Evolutionary conservation across 2,113 vertebrate genomes (phyloP).

Genomic region (Rhinolophus ferrumequinum): DNA sequence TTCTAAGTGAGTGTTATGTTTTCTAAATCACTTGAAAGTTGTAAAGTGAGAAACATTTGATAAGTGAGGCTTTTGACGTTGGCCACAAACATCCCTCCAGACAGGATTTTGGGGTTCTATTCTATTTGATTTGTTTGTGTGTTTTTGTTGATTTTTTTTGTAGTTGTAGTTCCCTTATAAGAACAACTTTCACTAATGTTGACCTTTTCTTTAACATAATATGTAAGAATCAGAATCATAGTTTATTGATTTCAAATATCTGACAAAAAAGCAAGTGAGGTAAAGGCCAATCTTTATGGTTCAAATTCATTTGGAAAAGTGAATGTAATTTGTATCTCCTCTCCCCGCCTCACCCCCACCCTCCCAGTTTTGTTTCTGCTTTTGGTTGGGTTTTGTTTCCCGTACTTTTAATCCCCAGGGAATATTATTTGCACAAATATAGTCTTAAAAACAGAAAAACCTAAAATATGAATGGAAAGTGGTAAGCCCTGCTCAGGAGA

Average conservation of each 20-base stretch:
- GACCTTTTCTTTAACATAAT: constrained; percentile 15
- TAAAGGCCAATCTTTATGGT: constrained; percentile 19
- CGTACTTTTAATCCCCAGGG: constrained; percentile 53
- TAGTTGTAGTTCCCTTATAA: neutral
- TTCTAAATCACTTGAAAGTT: constrained; percentile 14
- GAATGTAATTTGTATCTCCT: neutral
- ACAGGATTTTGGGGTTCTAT: neutral
- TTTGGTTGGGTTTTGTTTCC: constrained; percentile 44
- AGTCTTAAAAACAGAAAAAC: constrained; percentile 60
- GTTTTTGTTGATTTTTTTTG: neutral
- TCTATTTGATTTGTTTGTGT: neutral
- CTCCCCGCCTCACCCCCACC: neutral
- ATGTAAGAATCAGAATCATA: constrained; percentile 1
- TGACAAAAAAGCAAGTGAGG: neutral
- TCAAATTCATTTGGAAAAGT: constrained; percentile 50
- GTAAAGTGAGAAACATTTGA: neutral
- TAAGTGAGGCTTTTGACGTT: neutral
- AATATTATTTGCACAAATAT: constrained; percentile 45
- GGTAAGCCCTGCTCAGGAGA: constrained; percentile 29
- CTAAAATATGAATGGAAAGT: constrained; percentile 40
- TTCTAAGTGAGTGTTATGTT: neutral
- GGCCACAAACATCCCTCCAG: neutral
- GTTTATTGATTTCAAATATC: constrained; percentile 38
- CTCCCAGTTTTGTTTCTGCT: constrained; percentile 38
- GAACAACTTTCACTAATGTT: neutral